Conservation (phyloP, 2,113 vertebrate genomes). For the Sakesphorus luctuosus region DNA sequence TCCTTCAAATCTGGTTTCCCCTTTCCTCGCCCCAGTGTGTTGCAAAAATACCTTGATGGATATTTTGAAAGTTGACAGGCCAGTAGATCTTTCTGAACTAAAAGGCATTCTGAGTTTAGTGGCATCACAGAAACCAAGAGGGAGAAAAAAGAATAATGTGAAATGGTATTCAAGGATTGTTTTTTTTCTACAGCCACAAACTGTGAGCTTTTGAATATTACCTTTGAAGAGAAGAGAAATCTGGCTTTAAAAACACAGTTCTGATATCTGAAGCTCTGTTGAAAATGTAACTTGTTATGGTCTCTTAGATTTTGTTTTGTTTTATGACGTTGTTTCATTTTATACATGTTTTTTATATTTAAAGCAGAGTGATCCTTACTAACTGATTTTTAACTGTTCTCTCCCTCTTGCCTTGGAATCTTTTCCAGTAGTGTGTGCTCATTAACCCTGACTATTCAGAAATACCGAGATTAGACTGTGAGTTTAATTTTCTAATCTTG, state of each 20-base stretch:
- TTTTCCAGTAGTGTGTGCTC: background rate
- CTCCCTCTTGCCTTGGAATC: background rate
- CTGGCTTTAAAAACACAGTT: background rate
- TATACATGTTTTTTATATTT: background rate
- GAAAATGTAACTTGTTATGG: background rate
- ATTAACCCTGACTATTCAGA: background rate
- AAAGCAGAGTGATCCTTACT: background rate
- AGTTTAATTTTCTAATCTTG: background rate
- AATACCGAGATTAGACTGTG: background rate
- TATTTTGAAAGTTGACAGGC: conserved; percentile 38
- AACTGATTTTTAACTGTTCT: background rate
- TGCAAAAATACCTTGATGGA: conserved; percentile 38
- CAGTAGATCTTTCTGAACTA: conserved; percentile 33
- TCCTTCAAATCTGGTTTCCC: conserved; percentile 47
- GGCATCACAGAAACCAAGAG: background rate
- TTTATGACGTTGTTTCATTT: background rate
- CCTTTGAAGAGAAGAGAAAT: background rate
- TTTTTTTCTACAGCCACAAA: background rate
- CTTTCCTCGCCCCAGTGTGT: background rate
- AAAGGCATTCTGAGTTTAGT: background rate
- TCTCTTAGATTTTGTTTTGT: background rate
- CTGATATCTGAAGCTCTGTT: background rate
- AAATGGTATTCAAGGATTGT: background rate
- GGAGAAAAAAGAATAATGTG: background rate
- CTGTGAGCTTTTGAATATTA: background rate